Percentiles rank a stretch among this genome's conserved stretches.
phyloP scores from a whole-genome alignment of 2,888 invertebrate genomes.

The Gerosis bhagava region DNA sequence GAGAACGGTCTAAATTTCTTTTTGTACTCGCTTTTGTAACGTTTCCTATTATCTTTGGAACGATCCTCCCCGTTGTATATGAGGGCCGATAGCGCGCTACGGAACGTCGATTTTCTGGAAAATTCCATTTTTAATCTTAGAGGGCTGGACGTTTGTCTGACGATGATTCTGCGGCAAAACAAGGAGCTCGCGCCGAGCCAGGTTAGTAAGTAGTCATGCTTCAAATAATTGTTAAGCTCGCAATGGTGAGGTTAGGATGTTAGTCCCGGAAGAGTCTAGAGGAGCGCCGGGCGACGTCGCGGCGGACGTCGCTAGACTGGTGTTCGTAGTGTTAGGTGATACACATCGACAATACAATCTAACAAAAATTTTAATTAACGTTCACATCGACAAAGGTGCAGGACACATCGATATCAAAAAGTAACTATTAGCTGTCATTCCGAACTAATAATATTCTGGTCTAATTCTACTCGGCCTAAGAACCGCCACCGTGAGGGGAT shows the following conservation, averaged over 20 bases:
- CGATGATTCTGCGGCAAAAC: constrained; percentile 77
- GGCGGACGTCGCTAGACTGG: constrained; percentile 49
- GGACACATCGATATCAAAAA: constrained; percentile 69
- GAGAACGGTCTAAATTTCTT: constrained; percentile 92
- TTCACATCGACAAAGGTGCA: constrained; percentile 63
- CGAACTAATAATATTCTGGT: constrained; percentile 65
- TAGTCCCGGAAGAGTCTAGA: constrained; percentile 71
- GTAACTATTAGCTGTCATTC: constrained; percentile 75
- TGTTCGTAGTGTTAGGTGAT: constrained; percentile 68
- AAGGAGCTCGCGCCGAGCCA: constrained; percentile 76
- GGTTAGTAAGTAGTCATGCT: constrained; percentile 79
- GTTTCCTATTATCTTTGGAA: constrained; percentile 85
- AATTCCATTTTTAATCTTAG: constrained; percentile 80
- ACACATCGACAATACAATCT: constrained; percentile 78
- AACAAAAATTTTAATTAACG: constrained; percentile 74
- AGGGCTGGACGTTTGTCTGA: constrained; percentile 62
- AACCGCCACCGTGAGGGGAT: constrained; percentile 77
- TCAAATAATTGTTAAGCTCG: constrained; percentile 79
- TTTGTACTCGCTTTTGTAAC: constrained; percentile 90
- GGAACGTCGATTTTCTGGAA: constrained; percentile 83
- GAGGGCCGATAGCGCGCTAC: constrained; percentile 82
- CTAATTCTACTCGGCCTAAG: constrained; percentile 76
- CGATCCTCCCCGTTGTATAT: constrained; percentile 83
- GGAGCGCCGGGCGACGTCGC: constrained; percentile 56
- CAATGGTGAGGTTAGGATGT: constrained; percentile 76